Evolutionary conservation across 2,888 invertebrate genomes (phyloP), one percentile per base, ranked within the genome.

Genomic region (Diplazon laetatorius): DNA sequence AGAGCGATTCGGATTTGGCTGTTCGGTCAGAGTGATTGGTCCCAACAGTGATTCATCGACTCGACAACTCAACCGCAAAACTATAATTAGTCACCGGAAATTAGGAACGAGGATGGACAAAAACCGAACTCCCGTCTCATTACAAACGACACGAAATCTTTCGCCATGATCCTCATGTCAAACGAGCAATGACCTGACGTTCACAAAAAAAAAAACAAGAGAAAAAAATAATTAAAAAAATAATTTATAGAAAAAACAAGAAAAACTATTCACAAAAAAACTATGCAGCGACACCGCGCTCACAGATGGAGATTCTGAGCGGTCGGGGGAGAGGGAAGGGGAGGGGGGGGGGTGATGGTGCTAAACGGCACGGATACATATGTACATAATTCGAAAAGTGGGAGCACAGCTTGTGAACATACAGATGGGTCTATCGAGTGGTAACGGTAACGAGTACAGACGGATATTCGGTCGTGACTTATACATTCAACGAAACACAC

Each of bases 371-470:
- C 63, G 62, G 63, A 62, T 55, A 59, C 20, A 57, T 76, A 69
- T 80, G 42, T 80, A 70, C 52, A 74, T 62, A 37, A 30, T 60
- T 48, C 59, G 18, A 69, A 42, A 44, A 22, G 14, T 25, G 55
- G 55, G 55, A 63, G n/a, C 55, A 50, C 35, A 60, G 52, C 63
- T 63, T 74, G 73, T 70, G 66, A 68, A n/a, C n/a, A 78, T 66
- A 75, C 71, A 55, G 68, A 75, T 75, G 75, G 75, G 75, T 63
- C 55, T 42, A 78, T 76, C 73, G 72, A 76, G 69, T 69, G n/a
- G n/a, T n/a, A n/a, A 73, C 72, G 80, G 63, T 76, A 50, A 76
- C 71, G 68, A 44, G 62, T 72, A 68, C 52, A 69, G 50, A 72
- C 66, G 46, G 52, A 65, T 70, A 74, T 75, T 75, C 48, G 48